A percentile compares a stretch with the other conserved stretches of the same genome.
phyloP scores from a whole-genome alignment of 2,113 vertebrate genomes.

The Marmota flaviventris region DNA sequence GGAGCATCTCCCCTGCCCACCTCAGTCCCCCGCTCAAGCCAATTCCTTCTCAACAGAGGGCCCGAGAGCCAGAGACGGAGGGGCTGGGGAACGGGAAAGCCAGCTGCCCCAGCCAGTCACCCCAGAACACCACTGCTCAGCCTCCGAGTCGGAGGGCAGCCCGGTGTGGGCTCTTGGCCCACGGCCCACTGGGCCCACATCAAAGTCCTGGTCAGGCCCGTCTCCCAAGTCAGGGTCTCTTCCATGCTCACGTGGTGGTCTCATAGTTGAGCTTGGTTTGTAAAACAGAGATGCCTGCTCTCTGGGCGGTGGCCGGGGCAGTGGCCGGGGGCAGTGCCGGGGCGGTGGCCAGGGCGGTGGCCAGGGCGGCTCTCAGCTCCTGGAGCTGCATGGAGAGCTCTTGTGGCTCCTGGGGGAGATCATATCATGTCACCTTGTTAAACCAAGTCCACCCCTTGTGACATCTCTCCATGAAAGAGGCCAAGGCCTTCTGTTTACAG shows the following conservation, averaged over 20 bases:
- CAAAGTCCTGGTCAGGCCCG: background rate
- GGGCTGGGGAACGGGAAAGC: too few relatives aligned
- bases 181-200: background rate
- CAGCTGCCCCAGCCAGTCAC: background rate
- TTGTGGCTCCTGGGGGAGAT: too few relatives aligned
- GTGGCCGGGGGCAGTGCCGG: too few relatives aligned
- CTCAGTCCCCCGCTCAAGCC: background rate
- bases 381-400: fast-evolving
- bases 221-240: background rate
- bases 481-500: too few relatives aligned
- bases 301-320: background rate
- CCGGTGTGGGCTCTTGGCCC: background rate
- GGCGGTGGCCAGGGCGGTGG: background rate
- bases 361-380: background rate
- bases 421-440: background rate
- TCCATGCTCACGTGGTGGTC: fast-evolving
- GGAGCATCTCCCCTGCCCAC: background rate
- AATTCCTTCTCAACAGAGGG: background rate
- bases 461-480: background rate
- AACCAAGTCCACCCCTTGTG: background rate
- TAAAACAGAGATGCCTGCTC: too few relatives aligned
- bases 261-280: background rate
- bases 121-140: background rate
- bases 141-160: background rate
- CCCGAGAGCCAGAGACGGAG: background rate